These are phyloP conservation scores for Hoplostethus mediterraneus DNA, from an alignment of 2,797 vertebrate species.

Conservation along the genomic window DNA sequence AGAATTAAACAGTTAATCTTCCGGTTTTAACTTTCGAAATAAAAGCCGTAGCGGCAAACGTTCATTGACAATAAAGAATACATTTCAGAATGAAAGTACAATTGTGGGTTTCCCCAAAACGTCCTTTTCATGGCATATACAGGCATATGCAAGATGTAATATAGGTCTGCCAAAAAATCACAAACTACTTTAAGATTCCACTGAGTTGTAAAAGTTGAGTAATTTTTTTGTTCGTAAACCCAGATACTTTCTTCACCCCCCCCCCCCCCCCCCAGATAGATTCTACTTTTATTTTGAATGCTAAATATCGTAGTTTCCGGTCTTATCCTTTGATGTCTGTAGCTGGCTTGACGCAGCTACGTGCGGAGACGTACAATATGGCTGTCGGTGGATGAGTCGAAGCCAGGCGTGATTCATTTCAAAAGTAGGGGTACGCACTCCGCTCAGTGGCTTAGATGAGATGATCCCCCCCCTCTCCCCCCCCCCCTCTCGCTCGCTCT, in stretches of 20 bases:
- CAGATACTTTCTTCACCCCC: neutral
- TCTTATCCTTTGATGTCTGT: neutral
- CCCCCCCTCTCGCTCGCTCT: neutral
- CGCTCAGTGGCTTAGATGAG: neutral
- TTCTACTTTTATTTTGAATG: slow-evolving; percentile 33
- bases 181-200: no score
- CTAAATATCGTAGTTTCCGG: neutral
- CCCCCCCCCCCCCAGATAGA: no score
- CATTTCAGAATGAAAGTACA: no score
- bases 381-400: slow-evolving; percentile 65
- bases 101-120: no score
- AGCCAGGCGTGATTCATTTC: slow-evolving; percentile 49
- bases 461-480: no score
- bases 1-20: neutral
- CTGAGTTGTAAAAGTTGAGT: no score
- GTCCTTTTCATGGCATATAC: no score
- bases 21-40: slow-evolving; percentile 45
- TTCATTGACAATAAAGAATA: no score
- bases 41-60: slow-evolving; percentile 28
- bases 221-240: neutral
- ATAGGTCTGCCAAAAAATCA: no score
- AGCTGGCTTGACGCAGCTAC: slow-evolving; percentile 17
- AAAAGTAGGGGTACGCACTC: slow-evolving; percentile 23
- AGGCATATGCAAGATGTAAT: no score
- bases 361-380: slow-evolving; percentile 76